Evolutionary conservation across 2,888 invertebrate species (phyloP).

Genomic region (Drosophila quasianomalipes): DNA sequence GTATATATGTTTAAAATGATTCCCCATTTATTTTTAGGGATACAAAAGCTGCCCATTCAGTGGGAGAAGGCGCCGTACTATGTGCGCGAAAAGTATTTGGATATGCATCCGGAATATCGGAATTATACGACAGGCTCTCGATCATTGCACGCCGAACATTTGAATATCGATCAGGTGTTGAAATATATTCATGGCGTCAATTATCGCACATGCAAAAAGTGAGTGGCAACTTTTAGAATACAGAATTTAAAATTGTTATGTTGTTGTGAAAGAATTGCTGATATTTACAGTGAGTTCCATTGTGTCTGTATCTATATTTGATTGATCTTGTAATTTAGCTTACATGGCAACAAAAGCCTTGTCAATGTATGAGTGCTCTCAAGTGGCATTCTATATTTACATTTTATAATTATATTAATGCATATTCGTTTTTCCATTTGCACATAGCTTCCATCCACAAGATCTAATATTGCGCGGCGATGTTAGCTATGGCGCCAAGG

Average conservation of each 20-base stretch:
- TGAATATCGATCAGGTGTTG: conserved; percentile 92
- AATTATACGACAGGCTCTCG: conserved; percentile 89
- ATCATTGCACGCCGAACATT: conserved; percentile 88
- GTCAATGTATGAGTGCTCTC: no score
- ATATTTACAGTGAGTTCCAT: neutral
- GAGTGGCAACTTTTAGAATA: conserved; percentile 48
- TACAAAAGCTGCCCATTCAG: conserved; percentile 93
- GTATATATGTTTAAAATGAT: neutral
- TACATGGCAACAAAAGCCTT: no score
- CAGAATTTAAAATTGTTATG: neutral
- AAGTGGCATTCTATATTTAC: neutral
- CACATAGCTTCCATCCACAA: conserved; percentile 89
- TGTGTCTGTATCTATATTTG: neutral
- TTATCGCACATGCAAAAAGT: conserved; percentile 86
- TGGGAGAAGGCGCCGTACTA: conserved; percentile 91
- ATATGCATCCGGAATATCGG: conserved; percentile 91
- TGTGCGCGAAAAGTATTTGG: conserved; percentile 90
- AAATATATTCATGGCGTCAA: conserved; percentile 91
- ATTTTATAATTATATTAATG: neutral
- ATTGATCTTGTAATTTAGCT: neutral
- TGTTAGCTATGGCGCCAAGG: conserved; percentile 93
- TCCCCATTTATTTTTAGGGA: conserved; percentile 87
- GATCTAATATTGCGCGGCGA: conserved; percentile 94
- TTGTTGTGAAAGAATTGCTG: neutral
- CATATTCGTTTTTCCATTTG: conserved; percentile 5